Conservation (phyloP, 2,113 vertebrate species). For the Sardina pilchardus region DNA sequence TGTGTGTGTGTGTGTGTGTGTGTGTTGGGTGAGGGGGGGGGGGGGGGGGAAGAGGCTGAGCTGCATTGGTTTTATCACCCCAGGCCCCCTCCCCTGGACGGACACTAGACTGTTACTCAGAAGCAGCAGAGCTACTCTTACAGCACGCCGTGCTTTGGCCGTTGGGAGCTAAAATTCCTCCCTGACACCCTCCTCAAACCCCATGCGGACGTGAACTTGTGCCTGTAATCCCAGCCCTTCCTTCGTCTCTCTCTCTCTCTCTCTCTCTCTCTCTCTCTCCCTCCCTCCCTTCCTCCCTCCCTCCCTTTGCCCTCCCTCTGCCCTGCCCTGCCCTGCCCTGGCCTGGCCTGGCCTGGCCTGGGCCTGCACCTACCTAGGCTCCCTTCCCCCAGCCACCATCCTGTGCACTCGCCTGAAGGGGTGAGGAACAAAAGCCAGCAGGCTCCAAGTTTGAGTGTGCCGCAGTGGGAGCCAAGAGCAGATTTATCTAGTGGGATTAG, state of each 20-base stretch:
- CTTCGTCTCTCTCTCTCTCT: not conserved
- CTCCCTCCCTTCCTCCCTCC: not conserved
- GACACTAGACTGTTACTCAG: not conserved
- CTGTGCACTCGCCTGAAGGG: not conserved
- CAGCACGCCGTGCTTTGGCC: not conserved
- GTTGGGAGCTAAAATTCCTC: not conserved
- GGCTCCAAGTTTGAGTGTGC: not conserved
- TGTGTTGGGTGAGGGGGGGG: not conserved
- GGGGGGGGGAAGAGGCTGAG: not conserved
- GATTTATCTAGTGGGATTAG: conserved; percentile 68
- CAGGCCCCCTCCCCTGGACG: not conserved
- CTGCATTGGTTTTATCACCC: not conserved
- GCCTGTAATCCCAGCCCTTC: not conserved
- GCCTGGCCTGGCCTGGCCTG: not conserved
- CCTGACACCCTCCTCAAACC: not conserved
- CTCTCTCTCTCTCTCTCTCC: not conserved
- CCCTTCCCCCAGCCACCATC: not conserved
- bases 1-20: not conserved
- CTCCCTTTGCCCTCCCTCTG: not conserved
- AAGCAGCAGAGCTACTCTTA: not conserved
- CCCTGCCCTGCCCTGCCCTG: no score
- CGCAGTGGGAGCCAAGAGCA: conserved; percentile 48
- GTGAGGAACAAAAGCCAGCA: not conserved
- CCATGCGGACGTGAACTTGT: not conserved
- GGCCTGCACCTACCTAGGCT: not conserved